Conservation (phyloP, 2,113 vertebrate species). For the Sisor rabdophorus region DNA sequence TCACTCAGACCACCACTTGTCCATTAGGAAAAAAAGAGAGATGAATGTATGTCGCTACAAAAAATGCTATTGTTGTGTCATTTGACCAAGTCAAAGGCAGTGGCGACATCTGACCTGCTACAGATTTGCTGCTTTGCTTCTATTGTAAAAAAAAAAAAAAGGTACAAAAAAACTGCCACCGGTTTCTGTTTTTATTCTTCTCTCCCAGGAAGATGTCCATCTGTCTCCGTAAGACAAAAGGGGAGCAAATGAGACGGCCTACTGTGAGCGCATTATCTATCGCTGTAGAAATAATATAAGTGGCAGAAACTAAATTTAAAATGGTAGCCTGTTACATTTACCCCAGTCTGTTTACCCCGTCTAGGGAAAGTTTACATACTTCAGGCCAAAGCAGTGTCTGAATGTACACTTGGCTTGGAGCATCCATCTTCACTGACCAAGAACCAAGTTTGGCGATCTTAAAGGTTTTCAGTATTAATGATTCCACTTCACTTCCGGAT, state of each 20-base stretch:
- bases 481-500: background rate
- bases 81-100: slow-evolving; percentile 43
- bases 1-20: slow-evolving; percentile 28
- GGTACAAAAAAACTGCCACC: slow-evolving; percentile 44
- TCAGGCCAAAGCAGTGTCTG: background rate
- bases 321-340: slow-evolving; percentile 6
- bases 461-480: background rate
- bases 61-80: slow-evolving; percentile 39
- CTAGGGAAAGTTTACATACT: background rate
- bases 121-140: slow-evolving; percentile 22
- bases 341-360: background rate
- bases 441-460: background rate
- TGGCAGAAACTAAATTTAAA: slow-evolving; percentile 31
- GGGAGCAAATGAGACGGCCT: slow-evolving; percentile 29
- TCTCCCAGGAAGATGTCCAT: slow-evolving; percentile 38
- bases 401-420: background rate
- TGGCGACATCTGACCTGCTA: slow-evolving; percentile 50
- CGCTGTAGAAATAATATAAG: slow-evolving; percentile 35
- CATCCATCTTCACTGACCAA: background rate
- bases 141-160: slow-evolving; percentile 19
- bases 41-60: slow-evolving; percentile 44
- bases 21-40: slow-evolving; percentile 25
- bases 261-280: slow-evolving; percentile 27
- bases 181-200: slow-evolving; percentile 44
- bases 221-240: slow-evolving; percentile 31